Evolutionary conservation across 2,797 vertebrate species (phyloP).

Genomic region (Lithobates sylvaticus): DNA sequence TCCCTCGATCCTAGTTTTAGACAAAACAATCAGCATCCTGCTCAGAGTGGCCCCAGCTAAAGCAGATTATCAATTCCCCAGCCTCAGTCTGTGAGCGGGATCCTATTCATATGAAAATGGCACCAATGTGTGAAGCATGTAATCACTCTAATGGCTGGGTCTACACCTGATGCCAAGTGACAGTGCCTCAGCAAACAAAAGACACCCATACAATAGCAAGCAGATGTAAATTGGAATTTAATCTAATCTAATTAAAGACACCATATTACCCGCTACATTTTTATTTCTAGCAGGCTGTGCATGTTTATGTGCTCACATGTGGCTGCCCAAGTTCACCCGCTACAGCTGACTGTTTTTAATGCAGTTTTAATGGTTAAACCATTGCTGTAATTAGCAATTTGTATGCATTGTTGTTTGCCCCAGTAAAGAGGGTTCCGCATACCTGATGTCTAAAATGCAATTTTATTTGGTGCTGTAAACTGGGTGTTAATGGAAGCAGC

Average conservation of each 20-base stretch:
- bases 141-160: conserved; percentile 49
- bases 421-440: neutral
- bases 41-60: conserved; percentile 15
- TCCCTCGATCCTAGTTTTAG: conserved; percentile 27
- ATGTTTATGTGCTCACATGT: neutral
- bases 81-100: conserved; percentile 20
- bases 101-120: conserved; percentile 60
- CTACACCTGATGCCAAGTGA: conserved; percentile 49
- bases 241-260: conserved; percentile 36
- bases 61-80: conserved; percentile 49
- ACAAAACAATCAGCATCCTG: conserved; percentile 28
- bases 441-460: neutral
- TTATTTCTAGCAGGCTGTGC: neutral
- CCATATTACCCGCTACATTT: neutral
- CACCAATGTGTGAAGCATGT: conserved; percentile 46
- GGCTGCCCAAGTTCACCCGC: neutral
- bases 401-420: neutral
- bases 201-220: conserved; percentile 13
- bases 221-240: conserved; percentile 29
- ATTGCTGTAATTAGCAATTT: neutral
- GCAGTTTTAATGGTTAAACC: neutral
- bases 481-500: neutral
- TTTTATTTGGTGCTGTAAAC: neutral
- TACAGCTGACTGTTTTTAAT: neutral
- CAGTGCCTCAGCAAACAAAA: conserved; percentile 14